Base-by-base conservation (phyloP, 2,888 invertebrate species). In the Ochropleura leucogaster region DNA sequence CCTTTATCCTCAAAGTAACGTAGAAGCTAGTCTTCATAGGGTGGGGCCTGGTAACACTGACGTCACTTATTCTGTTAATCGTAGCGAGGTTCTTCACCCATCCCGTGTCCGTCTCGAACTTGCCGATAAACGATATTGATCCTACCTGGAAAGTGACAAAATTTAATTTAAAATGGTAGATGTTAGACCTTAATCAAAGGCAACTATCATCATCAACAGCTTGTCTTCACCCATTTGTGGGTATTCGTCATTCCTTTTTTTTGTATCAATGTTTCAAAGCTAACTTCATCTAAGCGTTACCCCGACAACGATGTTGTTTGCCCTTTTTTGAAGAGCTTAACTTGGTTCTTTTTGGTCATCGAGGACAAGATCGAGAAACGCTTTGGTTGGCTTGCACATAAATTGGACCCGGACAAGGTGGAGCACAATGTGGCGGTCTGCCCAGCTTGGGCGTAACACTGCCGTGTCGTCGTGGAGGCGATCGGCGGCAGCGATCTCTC, bases 71-170 rank as follows among this genome's bases (percentile, higher is more conserved):
- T 20, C 97, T 90, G 87, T 97, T 97, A 70, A 97, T 93, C 1
- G 97, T 97, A 1, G 97, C 96, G 72, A 97, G 87, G 88, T 97
- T 97, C 90, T 96, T 95, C 74, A 97, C 89, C 94, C 96, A 97
- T 0, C 97, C 97, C 0, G 93, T 90, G 72, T 94, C 96, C 30
- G 97, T 97, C 77, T 96, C 95, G 79, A 97, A 95, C 84, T 93
- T 95, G 70, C 97, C 97, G 63, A 97, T 93, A 87, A 93, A 96
- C 74, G 96, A 96, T 89, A 93, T 85, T 53, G 96, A 94, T n/a
- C 96, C 96, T 89, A 96, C 94, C 96, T 96, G 93, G 62, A 87
- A 83, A 67, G 71, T 49, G 73, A 59, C 44, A 49, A 72, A 14
- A 49, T 57, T 30, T 44, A 1, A 62, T 44, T 62, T 62, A 20